A percentile compares a stretch with the other conserved stretches of the same genome.
These are phyloP conservation scores for Amblyteles armatorius DNA, from an alignment of 2,888 invertebrate species.

Conservation along the genomic window DNA sequence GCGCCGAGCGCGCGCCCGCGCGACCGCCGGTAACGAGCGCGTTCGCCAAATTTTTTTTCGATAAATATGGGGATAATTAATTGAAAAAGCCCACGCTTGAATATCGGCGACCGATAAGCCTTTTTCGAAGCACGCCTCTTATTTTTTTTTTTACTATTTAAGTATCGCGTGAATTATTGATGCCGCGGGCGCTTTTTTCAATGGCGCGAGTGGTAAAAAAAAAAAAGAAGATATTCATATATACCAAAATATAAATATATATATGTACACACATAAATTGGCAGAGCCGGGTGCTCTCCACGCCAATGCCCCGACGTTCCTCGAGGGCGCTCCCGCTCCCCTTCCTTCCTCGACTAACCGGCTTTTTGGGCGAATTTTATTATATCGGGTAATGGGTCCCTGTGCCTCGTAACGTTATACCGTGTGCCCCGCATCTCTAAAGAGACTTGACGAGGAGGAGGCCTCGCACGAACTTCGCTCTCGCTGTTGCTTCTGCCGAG, in stretches of 20 bases:
- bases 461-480: slow-evolving; percentile 39
- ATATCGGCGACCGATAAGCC: slow-evolving; percentile 29
- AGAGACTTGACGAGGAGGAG: slow-evolving; percentile 70
- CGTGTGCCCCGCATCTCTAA: slow-evolving; percentile 74
- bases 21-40: slow-evolving; percentile 7
- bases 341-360: slow-evolving; percentile 73
- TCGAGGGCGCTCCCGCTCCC: slow-evolving; percentile 63
- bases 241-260: background rate
- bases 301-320: slow-evolving; percentile 64
- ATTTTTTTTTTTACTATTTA: slow-evolving; percentile 31
- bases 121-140: slow-evolving; percentile 7
- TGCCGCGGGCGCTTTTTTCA: slow-evolving; percentile 16
- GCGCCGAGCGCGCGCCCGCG: background rate
- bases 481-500: slow-evolving; percentile 29
- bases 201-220: slow-evolving; percentile 13
- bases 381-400: slow-evolving; percentile 79
- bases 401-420: slow-evolving; percentile 73
- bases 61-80: slow-evolving; percentile 47
- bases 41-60: slow-evolving; percentile 36
- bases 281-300: slow-evolving; percentile 51
- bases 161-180: slow-evolving; percentile 42
- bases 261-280: slow-evolving; percentile 21
- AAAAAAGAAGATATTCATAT: slow-evolving; percentile 32
- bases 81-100: slow-evolving; percentile 36
- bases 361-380: slow-evolving; percentile 79